Evolutionary conservation across 2,888 invertebrate species (phyloP).

Genomic region (Erebia palarica): DNA sequence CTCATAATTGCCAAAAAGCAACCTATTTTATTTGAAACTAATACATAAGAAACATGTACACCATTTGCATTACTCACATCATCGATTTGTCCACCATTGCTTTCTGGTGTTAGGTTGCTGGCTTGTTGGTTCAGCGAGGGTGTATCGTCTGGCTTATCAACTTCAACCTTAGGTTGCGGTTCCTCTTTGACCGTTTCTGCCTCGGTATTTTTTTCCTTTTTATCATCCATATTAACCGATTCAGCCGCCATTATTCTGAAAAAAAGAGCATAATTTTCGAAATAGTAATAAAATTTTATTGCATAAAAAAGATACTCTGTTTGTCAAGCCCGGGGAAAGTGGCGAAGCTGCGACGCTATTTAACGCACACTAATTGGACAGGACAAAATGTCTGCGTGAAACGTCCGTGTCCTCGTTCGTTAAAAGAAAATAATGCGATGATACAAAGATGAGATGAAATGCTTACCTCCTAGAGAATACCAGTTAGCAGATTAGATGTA

Average conservation of each 20-base stretch:
- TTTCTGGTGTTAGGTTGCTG: not conserved
- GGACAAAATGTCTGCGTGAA: too few relatives aligned
- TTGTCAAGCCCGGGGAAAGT: too few relatives aligned
- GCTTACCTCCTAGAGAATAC: not conserved
- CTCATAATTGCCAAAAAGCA: too few relatives aligned
- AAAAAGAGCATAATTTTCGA: not conserved
- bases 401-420: too few relatives aligned
- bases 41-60: too few relatives aligned
- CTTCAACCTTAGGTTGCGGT: not conserved
- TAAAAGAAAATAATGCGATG: not conserved
- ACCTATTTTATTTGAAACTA: too few relatives aligned
- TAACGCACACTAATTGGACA: too few relatives aligned
- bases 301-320: too few relatives aligned
- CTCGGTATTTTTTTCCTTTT: not conserved
- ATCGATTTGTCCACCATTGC: not conserved
- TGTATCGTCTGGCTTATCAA: not conserved
- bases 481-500: not conserved
- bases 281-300: too few relatives aligned
- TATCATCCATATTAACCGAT: not conserved
- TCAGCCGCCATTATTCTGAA: not conserved
- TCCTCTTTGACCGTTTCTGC: not conserved
- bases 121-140: not conserved
- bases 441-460: not conserved
- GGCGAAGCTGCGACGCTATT: too few relatives aligned
- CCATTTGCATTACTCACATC: not conserved